Conservation (phyloP, 2,888 invertebrate genomes). For the Dascillus cervinus region DNA sequence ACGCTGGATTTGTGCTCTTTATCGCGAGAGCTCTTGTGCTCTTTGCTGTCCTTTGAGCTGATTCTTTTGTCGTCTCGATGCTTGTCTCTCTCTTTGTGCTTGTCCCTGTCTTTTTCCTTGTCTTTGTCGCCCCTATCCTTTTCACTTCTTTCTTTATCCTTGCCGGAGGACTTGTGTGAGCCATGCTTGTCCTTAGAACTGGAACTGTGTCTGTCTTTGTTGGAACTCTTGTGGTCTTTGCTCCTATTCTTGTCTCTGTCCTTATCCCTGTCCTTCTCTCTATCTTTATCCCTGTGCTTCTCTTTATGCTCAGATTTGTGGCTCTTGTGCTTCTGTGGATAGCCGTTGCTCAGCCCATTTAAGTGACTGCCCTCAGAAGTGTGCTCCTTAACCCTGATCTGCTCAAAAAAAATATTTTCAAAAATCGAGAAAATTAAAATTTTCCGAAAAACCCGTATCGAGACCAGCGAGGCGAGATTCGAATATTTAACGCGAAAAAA, state of each 20-base stretch:
- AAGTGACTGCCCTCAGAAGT: slow-evolving; percentile 47
- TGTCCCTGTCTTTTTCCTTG: slow-evolving; percentile 35
- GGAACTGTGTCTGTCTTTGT: slow-evolving; percentile 32
- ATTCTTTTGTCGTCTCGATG: slow-evolving; percentile 30
- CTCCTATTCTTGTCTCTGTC: slow-evolving; percentile 55
- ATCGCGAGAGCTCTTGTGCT: slow-evolving; percentile 37
- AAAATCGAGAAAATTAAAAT: slow-evolving; percentile 1
- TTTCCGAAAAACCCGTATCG: background rate
- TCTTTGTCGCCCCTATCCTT: slow-evolving; percentile 38
- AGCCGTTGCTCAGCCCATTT: slow-evolving; percentile 78
- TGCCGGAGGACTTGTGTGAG: slow-evolving; percentile 44
- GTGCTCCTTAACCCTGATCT: slow-evolving; percentile 27
- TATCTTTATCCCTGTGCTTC: slow-evolving; percentile 61
- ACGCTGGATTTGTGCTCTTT: slow-evolving; percentile 42
- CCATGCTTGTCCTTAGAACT: slow-evolving; percentile 34
- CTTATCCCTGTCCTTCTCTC: slow-evolving; percentile 50
- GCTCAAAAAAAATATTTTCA: slow-evolving; percentile 1
- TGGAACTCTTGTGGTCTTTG: slow-evolving; percentile 48
- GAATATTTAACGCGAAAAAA: slow-evolving; percentile 1
- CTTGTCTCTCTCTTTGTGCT: slow-evolving; percentile 27
- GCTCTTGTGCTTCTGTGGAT: slow-evolving; percentile 48
- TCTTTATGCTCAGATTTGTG: slow-evolving; percentile 56
- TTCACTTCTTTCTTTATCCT: slow-evolving; percentile 35
- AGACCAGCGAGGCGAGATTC: no score
- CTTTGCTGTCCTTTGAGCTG: no score